Evolutionary conservation across 2,797 vertebrate genomes (phyloP).

Genomic region (Melanotaenia trifasciata): DNA sequence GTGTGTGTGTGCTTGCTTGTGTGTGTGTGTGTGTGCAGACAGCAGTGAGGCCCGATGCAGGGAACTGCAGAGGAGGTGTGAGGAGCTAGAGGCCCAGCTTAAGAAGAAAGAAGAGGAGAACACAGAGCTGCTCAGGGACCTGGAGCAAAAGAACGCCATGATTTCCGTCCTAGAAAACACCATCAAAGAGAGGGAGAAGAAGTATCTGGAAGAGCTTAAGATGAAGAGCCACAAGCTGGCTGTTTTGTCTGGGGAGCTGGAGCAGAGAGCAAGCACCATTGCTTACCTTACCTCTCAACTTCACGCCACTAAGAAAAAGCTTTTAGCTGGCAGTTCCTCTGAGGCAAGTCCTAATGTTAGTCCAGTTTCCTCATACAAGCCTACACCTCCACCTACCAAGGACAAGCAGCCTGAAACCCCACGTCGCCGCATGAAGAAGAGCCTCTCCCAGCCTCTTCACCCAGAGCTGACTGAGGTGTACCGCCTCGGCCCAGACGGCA

Average conservation of each 20-base stretch:
- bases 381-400: constrained; percentile 87
- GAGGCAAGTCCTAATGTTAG: constrained; percentile 89
- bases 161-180: constrained; percentile 95
- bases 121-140: constrained; percentile 87
- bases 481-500: constrained; percentile 88
- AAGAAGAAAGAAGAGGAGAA: constrained; percentile 93
- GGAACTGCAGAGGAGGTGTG: constrained; percentile 90
- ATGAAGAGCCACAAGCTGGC: constrained; percentile 96
- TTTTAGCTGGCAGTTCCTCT: constrained; percentile 86
- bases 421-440: constrained; percentile 96
- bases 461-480: constrained; percentile 95
- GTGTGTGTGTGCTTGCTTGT: background rate
- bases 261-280: constrained; percentile 95
- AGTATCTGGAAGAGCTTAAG: constrained; percentile 97
- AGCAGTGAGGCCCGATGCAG: constrained; percentile 83
- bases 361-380: constrained; percentile 88
- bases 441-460: constrained; percentile 95
- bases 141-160: constrained; percentile 95
- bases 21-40: constrained; percentile 74
- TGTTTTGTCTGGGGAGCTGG: constrained; percentile 92
- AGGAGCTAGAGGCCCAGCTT: constrained; percentile 93
- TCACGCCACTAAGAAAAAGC: constrained; percentile 94
- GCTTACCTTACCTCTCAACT: constrained; percentile 97
- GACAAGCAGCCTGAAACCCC: constrained; percentile 94
- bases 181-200: constrained; percentile 93